These are phyloP conservation scores for Papilio demoleus DNA, from an alignment of 2,888 invertebrate genomes.

Conservation along the genomic window DNA sequence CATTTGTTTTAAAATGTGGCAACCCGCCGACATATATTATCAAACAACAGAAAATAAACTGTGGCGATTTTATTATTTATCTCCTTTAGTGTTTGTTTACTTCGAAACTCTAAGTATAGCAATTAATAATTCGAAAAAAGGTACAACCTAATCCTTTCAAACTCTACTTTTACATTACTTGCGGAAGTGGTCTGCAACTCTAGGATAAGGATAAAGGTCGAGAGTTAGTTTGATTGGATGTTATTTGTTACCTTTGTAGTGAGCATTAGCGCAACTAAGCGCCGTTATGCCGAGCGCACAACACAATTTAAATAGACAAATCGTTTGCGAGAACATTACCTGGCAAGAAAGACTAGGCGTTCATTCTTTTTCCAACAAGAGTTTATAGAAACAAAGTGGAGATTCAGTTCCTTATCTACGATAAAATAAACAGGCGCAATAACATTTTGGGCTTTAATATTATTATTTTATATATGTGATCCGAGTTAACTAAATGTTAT, in stretches of 20 bases:
- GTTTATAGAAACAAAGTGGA: background rate
- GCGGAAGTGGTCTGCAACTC: slow-evolving; percentile 3
- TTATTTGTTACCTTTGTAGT: slow-evolving; percentile 81
- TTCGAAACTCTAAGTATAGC: too few species aligned
- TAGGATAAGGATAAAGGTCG: slow-evolving; percentile 73
- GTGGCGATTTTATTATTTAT: too few species aligned
- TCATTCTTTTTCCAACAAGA: background rate
- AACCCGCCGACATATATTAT: too few species aligned
- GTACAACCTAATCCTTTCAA: slow-evolving; percentile 54
- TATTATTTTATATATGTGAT: too few species aligned
- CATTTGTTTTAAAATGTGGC: too few species aligned
- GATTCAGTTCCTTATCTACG: background rate
- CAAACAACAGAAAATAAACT: too few species aligned
- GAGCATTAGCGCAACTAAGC: slow-evolving; percentile 66
- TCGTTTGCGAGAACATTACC: slow-evolving; percentile 36
- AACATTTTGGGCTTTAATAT: background rate
- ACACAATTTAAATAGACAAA: slow-evolving; percentile 42
- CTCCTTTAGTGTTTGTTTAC: too few species aligned
- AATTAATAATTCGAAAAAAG: too few species aligned
- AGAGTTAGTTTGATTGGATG: slow-evolving; percentile 80
- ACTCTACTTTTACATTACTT: background rate
- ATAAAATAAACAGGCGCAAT: background rate
- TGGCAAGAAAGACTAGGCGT: background rate
- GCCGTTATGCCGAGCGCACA: background rate
- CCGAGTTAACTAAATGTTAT: too few species aligned